Percentiles rank a stretch among this genome's conserved stretches.
Evolutionary conservation across 2,888 invertebrate genomes (phyloP).

Genomic region (Diarsia mendica): DNA sequence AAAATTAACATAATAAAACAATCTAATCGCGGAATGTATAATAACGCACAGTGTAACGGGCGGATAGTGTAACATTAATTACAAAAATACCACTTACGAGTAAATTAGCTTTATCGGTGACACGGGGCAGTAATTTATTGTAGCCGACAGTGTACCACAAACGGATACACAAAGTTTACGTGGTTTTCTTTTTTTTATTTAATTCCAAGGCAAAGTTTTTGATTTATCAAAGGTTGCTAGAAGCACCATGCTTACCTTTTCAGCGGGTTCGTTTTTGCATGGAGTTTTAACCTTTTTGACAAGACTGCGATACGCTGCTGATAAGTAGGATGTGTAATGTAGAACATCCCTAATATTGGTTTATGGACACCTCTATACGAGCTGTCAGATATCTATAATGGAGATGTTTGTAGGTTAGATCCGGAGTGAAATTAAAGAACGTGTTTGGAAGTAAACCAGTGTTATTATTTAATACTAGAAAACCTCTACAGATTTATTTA

Average conservation of each 20-base stretch:
- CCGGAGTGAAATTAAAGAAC: too few species aligned
- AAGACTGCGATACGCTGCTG: background rate
- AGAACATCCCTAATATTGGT: too few species aligned
- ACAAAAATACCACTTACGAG: slow-evolving; percentile 75
- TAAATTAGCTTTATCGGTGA: slow-evolving; percentile 74
- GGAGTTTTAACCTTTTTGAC: background rate
- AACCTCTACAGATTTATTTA: too few species aligned
- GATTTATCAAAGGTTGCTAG: background rate
- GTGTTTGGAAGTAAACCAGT: too few species aligned
- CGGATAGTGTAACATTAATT: slow-evolving; percentile 73
- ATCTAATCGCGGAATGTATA: slow-evolving; percentile 72
- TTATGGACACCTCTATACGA: too few species aligned
- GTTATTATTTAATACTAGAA: too few species aligned
- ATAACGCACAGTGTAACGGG: slow-evolving; percentile 67
- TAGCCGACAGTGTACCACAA: slow-evolving; percentile 58
- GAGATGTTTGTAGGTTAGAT: too few species aligned
- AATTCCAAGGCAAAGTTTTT: background rate
- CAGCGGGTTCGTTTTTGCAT: background rate
- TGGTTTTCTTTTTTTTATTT: slow-evolving; percentile 25
- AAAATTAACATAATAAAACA: slow-evolving; percentile 68
- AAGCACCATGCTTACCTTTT: background rate
- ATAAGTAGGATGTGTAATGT: too few species aligned
- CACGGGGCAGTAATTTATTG: slow-evolving; percentile 68
- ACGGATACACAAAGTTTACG: slow-evolving; percentile 51
- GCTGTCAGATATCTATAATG: too few species aligned